phyloP scores from a whole-genome alignment of 2,888 invertebrate species.

The Plagodis dolabraria region DNA sequence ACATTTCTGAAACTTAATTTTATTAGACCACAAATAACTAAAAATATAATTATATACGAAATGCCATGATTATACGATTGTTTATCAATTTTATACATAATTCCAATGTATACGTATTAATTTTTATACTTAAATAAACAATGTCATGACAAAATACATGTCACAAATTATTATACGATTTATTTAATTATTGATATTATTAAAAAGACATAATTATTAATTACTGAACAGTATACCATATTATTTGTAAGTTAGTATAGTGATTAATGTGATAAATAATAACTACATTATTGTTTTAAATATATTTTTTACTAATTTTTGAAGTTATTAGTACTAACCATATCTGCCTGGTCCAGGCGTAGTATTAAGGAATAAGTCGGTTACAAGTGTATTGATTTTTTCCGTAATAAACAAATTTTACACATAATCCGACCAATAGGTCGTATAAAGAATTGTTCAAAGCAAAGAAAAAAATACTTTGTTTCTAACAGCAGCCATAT shows the following conservation, averaged over 20 bases:
- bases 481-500: too few relatives aligned
- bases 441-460: too few relatives aligned
- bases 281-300: constrained; percentile 22
- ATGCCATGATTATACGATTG: constrained; percentile 14
- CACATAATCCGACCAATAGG: too few relatives aligned
- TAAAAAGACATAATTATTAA: constrained; percentile 51
- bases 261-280: constrained; percentile 28
- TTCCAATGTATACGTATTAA: constrained; percentile 51
- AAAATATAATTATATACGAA: background rate
- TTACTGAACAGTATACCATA: constrained; percentile 64
- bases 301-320: background rate
- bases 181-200: constrained; percentile 51
- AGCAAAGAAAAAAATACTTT: too few relatives aligned
- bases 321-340: too few relatives aligned
- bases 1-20: too few relatives aligned
- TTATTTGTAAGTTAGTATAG: constrained; percentile 42
- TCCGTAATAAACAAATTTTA: too few relatives aligned
- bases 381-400: too few relatives aligned
- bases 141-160: constrained; percentile 46
- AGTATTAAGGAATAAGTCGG: too few relatives aligned
- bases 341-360: too few relatives aligned
- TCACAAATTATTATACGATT: constrained; percentile 41
- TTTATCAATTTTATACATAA: constrained; percentile 33
- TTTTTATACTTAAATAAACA: constrained; percentile 27
- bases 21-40: background rate